Percentiles rank a stretch among this genome's conserved stretches.
phyloP scores from a whole-genome alignment of 2,888 invertebrate species.

The Marasmarcha lunaedactyla region DNA sequence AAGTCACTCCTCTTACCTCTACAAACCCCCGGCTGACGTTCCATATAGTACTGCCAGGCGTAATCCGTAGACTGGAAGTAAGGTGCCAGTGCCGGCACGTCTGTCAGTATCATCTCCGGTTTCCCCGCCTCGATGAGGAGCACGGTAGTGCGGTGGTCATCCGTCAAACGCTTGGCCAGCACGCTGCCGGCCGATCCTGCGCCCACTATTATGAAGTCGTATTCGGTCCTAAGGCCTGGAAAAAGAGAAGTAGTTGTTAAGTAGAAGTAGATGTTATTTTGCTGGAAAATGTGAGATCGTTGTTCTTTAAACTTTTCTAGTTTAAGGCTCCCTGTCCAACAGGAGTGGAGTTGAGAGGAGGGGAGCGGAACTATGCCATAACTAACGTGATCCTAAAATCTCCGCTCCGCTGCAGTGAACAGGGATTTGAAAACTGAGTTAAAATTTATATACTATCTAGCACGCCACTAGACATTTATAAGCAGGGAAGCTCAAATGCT shows the following conservation, averaged over 20 bases:
- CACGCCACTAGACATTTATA: too few relatives aligned
- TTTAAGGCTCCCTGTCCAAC: too few relatives aligned
- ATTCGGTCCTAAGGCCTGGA: constrained; percentile 47
- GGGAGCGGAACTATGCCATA: too few relatives aligned
- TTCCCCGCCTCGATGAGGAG: constrained; percentile 72
- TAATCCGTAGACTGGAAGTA: constrained; percentile 70
- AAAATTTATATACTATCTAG: too few relatives aligned
- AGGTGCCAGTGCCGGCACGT: constrained; percentile 64
- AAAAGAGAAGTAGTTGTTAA: constrained; percentile 6
- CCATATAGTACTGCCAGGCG: constrained; percentile 73
- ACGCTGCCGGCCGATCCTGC: constrained; percentile 71
- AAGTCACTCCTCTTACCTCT: constrained; percentile 25
- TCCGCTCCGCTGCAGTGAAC: too few relatives aligned
- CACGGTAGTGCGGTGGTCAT: constrained; percentile 61
- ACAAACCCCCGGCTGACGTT: constrained; percentile 68
- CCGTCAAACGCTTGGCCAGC: constrained; percentile 59
- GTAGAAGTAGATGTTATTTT: too few relatives aligned
- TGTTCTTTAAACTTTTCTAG: too few relatives aligned
- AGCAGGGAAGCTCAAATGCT: too few relatives aligned
- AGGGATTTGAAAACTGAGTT: too few relatives aligned
- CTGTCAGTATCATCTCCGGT: constrained; percentile 50
- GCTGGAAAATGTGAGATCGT: too few relatives aligned
- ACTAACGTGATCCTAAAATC: too few relatives aligned
- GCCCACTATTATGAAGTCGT: constrained; percentile 69
- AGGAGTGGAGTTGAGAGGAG: too few relatives aligned